These are phyloP conservation scores for Chironomus tepperi DNA, from an alignment of 1,140 invertebrate species.

Conservation along the genomic window DNA sequence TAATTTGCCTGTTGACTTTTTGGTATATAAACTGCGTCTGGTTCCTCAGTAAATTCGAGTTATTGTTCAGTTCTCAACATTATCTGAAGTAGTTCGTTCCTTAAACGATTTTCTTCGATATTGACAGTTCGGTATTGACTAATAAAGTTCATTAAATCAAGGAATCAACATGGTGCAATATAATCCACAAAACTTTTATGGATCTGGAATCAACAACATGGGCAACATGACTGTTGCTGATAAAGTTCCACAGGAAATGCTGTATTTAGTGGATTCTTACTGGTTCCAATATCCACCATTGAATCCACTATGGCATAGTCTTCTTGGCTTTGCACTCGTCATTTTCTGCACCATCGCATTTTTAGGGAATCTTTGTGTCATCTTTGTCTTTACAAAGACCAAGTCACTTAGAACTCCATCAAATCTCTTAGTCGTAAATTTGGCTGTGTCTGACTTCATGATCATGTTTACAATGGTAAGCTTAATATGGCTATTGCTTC, in stretches of 20 bases:
- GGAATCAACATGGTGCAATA: too few relatives aligned
- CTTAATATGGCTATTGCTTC: background rate
- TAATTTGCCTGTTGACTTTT: too few relatives aligned
- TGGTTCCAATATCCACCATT: constrained; percentile 69
- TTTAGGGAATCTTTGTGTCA: constrained; percentile 69
- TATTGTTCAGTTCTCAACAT: too few relatives aligned
- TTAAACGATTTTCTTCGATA: too few relatives aligned
- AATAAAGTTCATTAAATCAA: too few relatives aligned
- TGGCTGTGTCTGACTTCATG: constrained; percentile 71
- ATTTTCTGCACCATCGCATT: constrained; percentile 60
- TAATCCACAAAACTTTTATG: too few relatives aligned
- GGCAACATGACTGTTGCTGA: constrained; percentile 65
- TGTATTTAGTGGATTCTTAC: constrained; percentile 58
- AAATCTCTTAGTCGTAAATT: constrained; percentile 70
- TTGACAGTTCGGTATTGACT: too few relatives aligned
- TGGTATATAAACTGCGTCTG: too few relatives aligned
- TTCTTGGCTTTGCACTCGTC: constrained; percentile 66
- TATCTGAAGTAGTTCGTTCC: too few relatives aligned
- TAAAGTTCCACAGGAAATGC: constrained; percentile 60
- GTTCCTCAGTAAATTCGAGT: too few relatives aligned
- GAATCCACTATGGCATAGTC: constrained; percentile 68
- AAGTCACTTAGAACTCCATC: constrained; percentile 67
- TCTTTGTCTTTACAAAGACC: constrained; percentile 70
- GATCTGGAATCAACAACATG: too few relatives aligned
- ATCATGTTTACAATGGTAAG: constrained; percentile 78